A percentile compares a stretch with the other conserved stretches of the same genome.
These are phyloP conservation scores for Anguilla marmorata DNA, from an alignment of 2,797 vertebrate genomes.

Conservation along the genomic window DNA sequence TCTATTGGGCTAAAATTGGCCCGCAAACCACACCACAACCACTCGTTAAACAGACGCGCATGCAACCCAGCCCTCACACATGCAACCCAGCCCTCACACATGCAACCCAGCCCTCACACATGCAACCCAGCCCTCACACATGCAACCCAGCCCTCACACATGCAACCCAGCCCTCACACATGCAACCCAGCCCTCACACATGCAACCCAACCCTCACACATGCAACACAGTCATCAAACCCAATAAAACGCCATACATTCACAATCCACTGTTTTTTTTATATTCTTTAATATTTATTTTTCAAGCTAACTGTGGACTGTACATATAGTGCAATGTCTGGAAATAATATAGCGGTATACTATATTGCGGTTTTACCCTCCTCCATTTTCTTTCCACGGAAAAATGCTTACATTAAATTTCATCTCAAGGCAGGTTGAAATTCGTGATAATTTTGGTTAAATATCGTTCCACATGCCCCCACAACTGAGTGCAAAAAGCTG, in stretches of 20 bases:
- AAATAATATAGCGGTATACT: neutral
- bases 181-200: neutral
- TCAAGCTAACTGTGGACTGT: neutral
- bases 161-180: too few relatives aligned
- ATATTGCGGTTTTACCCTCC: neutral
- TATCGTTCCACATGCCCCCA: neutral
- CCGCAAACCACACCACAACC: constrained; percentile 25
- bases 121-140: too few relatives aligned
- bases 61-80: too few relatives aligned
- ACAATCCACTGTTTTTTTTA: neutral
- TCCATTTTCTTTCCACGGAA: neutral
- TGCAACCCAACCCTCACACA: constrained; percentile 40
- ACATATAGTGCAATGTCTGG: constrained; percentile 2
- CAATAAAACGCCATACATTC: neutral
- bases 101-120: too few relatives aligned
- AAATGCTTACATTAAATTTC: neutral
- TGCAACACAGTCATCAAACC: neutral
- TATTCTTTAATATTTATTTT: neutral
- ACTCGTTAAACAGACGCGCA: constrained; percentile 48
- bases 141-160: too few relatives aligned
- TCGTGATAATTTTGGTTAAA: neutral
- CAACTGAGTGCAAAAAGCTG: neutral
- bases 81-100: too few relatives aligned
- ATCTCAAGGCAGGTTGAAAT: neutral
- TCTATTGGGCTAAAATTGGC: constrained; percentile 58